A percentile compares a stretch with the other conserved stretches of the same genome.
Evolutionary conservation across 2,888 invertebrate species (phyloP).

Genomic region (Caenorhabditis sulstoni): DNA sequence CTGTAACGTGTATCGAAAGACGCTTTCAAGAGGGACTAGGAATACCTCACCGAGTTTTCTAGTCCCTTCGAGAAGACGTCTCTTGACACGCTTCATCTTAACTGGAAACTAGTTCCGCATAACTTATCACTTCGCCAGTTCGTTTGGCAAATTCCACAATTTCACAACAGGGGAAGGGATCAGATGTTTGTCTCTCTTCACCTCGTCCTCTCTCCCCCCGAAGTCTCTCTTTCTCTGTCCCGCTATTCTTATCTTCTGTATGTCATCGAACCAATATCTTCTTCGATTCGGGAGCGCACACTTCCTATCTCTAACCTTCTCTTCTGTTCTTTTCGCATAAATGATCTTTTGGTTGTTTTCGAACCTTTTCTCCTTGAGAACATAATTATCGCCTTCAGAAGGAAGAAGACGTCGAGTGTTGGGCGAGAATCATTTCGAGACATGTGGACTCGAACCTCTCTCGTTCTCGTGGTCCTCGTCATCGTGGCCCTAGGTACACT

Average conservation of each 20-base stretch:
- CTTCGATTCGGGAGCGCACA: conserved; percentile 1
- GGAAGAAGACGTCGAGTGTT: not conserved
- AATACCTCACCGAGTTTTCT: too few species aligned
- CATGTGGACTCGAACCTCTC: conserved; percentile 14
- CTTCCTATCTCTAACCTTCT: conserved; percentile 4
- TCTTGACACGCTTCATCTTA: not conserved
- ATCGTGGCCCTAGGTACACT: conserved; percentile 36
- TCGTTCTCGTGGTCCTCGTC: conserved; percentile 12
- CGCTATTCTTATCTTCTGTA: conserved; percentile 20
- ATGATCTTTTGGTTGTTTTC: conserved; percentile 8
- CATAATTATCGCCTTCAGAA: not conserved
- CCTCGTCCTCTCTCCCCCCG: conserved; percentile 5
- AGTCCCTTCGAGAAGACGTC: too few species aligned
- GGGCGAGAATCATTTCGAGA: not conserved
- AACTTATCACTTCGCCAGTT: too few species aligned
- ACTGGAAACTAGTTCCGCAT: not conserved
- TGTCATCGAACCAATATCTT: conserved; percentile 24
- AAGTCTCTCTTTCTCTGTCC: conserved; percentile 12
- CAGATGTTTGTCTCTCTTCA: conserved; percentile 17
- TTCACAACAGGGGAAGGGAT: conserved; percentile 1
- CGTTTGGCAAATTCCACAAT: too few species aligned
- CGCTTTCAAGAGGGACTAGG: too few species aligned
- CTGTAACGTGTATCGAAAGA: too few species aligned
- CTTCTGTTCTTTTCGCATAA: conserved; percentile 14
- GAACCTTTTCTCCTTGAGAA: not conserved